Percentiles rank a stretch among this genome's conserved stretches.
Evolutionary conservation across 2,888 invertebrate species (phyloP).

Genomic region (Teinopalpus imperialis): DNA sequence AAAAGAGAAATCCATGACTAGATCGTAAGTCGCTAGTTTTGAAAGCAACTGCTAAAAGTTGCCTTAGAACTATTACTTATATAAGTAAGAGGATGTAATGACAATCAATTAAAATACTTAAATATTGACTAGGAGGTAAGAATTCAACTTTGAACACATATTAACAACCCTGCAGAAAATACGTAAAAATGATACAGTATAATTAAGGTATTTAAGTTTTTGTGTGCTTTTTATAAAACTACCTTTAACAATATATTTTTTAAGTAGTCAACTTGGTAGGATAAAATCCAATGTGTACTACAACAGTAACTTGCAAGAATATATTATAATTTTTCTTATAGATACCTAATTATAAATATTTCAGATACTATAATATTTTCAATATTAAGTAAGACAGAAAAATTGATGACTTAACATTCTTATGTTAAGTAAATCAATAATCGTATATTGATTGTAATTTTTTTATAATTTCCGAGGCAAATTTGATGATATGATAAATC

Average conservation of each 20-base stretch:
- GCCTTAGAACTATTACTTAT: slow-evolving; percentile 23
- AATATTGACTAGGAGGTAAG: slow-evolving; percentile 25
- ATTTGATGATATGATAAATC: slow-evolving; percentile 4
- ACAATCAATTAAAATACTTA: slow-evolving; percentile 14
- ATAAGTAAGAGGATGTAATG: slow-evolving; percentile 2
- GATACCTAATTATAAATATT: slow-evolving; percentile 1
- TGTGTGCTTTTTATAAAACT: slow-evolving; percentile 9
- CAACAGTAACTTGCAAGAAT: slow-evolving; percentile 16
- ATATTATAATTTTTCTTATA: slow-evolving; percentile 15
- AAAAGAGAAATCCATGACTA: slow-evolving; percentile 46
- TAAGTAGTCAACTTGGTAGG: slow-evolving; percentile 3
- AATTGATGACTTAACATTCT: too few relatives aligned
- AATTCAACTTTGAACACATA: slow-evolving; percentile 51
- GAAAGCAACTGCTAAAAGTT: slow-evolving; percentile 22
- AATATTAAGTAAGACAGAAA: too few relatives aligned
- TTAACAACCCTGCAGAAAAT: slow-evolving; percentile 54
- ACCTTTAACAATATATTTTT: slow-evolving; percentile 14
- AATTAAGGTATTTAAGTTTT: slow-evolving; percentile 6
- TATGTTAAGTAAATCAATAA: neutral
- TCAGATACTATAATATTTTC: neutral
- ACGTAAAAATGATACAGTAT: slow-evolving; percentile 36
- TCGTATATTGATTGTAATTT: too few relatives aligned
- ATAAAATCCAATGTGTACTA: slow-evolving; percentile 17
- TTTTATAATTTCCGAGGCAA: slow-evolving; percentile 2
- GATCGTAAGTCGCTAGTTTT: slow-evolving; percentile 35